phyloP scores from a whole-genome alignment of 53 echinoderm and acorn worm species.

The Holothuria scabra region DNA sequence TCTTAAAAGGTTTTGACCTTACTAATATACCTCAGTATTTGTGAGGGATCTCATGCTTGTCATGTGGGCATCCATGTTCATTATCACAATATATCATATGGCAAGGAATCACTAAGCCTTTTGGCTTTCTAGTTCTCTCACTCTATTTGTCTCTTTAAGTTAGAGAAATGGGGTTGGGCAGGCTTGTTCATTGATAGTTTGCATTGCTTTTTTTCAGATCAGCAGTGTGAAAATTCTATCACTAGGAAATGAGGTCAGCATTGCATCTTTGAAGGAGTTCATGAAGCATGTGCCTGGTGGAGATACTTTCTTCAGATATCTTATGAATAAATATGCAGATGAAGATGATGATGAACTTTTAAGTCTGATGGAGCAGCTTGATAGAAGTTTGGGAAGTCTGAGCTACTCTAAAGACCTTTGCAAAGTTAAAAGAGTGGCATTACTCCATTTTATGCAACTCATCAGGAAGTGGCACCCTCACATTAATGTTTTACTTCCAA shows the following conservation, averaged over 20 bases:
- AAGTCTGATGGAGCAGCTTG: not conserved
- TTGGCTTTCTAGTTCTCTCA: too few species aligned
- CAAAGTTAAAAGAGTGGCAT: slow-evolving; percentile 22
- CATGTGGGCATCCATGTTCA: too few species aligned
- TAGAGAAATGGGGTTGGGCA: too few species aligned
- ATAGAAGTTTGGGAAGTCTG: not conserved
- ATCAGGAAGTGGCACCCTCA: slow-evolving; percentile 27
- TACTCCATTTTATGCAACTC: not conserved
- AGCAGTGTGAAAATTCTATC: slow-evolving; percentile 12
- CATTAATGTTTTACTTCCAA: slow-evolving; percentile 1
- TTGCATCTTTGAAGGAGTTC: slow-evolving; percentile 25
- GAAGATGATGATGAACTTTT: not conserved
- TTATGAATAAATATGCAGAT: not conserved
- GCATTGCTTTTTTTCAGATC: not conserved
- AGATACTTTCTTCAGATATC: slow-evolving; percentile 16
- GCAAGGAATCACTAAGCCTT: too few species aligned
- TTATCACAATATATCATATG: too few species aligned
- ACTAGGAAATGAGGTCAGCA: slow-evolving; percentile 28
- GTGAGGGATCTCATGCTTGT: too few species aligned
- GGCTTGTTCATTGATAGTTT: too few species aligned
- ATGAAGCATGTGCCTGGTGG: slow-evolving; percentile 26
- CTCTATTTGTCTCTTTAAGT: too few species aligned
- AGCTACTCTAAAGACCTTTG: slow-evolving; percentile 14
- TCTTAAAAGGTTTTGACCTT: too few species aligned
- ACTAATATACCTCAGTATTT: too few species aligned